Evolutionary conservation across 2,888 invertebrate species (phyloP).

Genomic region (Seira ritae): DNA sequence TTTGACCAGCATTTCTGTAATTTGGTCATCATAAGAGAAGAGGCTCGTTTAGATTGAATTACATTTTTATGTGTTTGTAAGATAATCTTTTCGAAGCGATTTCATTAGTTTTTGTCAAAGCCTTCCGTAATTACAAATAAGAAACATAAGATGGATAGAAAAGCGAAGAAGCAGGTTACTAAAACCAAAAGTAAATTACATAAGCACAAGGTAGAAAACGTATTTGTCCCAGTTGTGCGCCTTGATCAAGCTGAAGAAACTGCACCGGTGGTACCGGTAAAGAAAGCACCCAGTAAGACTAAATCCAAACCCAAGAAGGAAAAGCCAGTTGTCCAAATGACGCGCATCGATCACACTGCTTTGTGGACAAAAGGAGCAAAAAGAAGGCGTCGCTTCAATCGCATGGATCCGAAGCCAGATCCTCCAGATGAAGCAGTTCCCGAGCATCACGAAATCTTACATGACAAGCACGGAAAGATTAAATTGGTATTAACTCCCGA

Average conservation of each 20-base stretch:
- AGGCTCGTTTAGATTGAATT: no score
- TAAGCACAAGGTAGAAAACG: background rate
- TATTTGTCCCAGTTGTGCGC: background rate
- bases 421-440: background rate
- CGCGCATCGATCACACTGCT: conserved; percentile 13
- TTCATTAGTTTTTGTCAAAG: no score
- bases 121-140: no score
- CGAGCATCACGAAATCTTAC: background rate
- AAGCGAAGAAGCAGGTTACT: no score
- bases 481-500: conserved; percentile 21
- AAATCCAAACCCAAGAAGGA: background rate
- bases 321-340: no score
- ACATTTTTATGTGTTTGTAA: no score
- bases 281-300: background rate
- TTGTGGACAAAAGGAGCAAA: conserved; percentile 27
- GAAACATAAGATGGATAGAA: no score
- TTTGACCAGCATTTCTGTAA: no score
- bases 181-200: no score
- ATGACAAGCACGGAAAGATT: conserved; percentile 10
- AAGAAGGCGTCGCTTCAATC: conserved; percentile 30
- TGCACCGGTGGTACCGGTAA: background rate
- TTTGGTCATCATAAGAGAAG: no score
- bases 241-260: background rate
- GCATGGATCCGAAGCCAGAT: conserved; percentile 49
- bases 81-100: no score